Base-by-base conservation (phyloP, 1,140 invertebrate species). In the Cheumatopsyche charites region DNA sequence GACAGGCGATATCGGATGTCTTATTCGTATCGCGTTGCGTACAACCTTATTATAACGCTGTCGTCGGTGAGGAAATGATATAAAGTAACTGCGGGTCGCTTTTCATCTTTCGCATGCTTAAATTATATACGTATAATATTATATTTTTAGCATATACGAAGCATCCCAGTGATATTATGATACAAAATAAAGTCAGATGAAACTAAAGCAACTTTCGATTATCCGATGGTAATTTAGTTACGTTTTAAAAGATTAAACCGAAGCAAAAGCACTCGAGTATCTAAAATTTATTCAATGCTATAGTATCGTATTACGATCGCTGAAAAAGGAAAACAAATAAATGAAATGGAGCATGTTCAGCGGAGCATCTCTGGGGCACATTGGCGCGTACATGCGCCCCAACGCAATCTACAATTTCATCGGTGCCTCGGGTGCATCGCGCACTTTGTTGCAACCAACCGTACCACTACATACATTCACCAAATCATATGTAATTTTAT, bases 331-430 rank as follows among this genome's bases (percentile, higher is more conserved):
- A 36, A 36, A 36, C 29, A 36, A 49, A 49, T 49, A 49, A 15
- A 4, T 19, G 4, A n/a, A 49, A 49, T n/a, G 4, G 45, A 49
- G 45, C 29, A 36, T 36, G 29, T 36, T 19, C 17, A 49, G 17
- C 17, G 62, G 26, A 17, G 62, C 55, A 61, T 23, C 17, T 61
- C 6, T 7, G 13, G n/a, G 13, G 36, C 41, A 26, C 62, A 12
- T 41, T n/a, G 43, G 43, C 15, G 65, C 25, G 19, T 63, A 25
- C 62, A 42, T 36, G 29, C 29, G 62, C 25, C 25, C 15, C 36
- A 49, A 47, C 26, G 45, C 43, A 67, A 67, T 67, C 65, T 67
- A 45, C 17, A 67, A 67, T 67, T 67, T 67, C 65, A 67, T 67
- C 65, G 45, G 36, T 17, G 43, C 65, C 21, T 26, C n/a, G n/a